Conservation (phyloP, 2,113 vertebrate species). For the Bungarus multicinctus region DNA sequence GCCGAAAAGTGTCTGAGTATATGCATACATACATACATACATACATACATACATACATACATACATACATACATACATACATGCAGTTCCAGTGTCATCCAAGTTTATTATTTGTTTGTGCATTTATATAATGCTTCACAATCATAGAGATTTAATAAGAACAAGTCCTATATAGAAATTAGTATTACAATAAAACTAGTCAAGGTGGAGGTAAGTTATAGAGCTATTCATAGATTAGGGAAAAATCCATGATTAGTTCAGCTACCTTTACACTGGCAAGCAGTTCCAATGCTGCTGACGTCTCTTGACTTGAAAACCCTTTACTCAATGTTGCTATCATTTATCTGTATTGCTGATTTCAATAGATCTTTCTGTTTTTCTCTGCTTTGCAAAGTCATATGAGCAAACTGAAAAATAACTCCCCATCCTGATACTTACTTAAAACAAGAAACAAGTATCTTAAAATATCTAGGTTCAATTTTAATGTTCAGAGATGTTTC, state of each 20-base stretch:
- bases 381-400: slow-evolving; percentile 53
- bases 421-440: background rate
- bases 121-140: background rate
- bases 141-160: background rate
- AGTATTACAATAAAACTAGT: background rate
- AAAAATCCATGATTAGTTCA: background rate
- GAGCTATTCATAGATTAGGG: background rate
- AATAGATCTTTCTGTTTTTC: slow-evolving; percentile 52
- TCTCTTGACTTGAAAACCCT: slow-evolving; percentile 53
- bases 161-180: background rate
- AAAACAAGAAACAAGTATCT: slow-evolving; percentile 45
- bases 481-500: slow-evolving; percentile 61
- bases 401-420: slow-evolving; percentile 39
- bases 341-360: slow-evolving; percentile 55
- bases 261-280: background rate
- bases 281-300: slow-evolving; percentile 48
- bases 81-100: background rate
- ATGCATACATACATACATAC: background rate
- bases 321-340: slow-evolving; percentile 48
- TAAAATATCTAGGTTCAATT: slow-evolving; percentile 59
- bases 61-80: background rate
- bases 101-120: background rate
- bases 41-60: background rate
- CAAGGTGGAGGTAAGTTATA: background rate
- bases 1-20: background rate